Percentiles rank a stretch among this genome's conserved stretches.
Conservation (phyloP, 64 coral and sea anemone genomes). For the Exaiptasia diaphana region DNA sequence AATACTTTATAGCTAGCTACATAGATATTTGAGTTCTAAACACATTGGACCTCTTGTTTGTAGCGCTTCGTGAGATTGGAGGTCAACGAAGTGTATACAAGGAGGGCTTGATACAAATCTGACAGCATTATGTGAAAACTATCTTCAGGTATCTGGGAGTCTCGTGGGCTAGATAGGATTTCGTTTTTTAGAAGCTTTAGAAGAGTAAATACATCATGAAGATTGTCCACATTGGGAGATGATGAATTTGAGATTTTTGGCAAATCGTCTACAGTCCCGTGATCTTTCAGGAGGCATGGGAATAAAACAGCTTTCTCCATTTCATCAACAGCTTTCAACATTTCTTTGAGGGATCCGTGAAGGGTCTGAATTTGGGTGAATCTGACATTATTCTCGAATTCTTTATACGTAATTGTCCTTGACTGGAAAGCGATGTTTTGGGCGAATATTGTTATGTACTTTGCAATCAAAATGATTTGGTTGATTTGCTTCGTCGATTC, state of each 20-base stretch:
- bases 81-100: background rate
- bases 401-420: background rate
- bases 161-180: background rate
- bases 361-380: background rate
- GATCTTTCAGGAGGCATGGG: slow-evolving; percentile 17
- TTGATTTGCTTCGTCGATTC: background rate
- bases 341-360: background rate
- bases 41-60: background rate
- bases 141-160: background rate
- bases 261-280: background rate
- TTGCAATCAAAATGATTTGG: background rate
- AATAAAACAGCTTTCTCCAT: slow-evolving; percentile 24
- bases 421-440: slow-evolving; percentile 7
- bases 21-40: too few species aligned
- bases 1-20: too few species aligned
- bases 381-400: background rate
- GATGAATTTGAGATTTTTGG: background rate
- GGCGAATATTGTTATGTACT: background rate
- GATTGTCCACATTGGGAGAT: background rate
- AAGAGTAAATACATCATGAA: background rate
- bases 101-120: background rate
- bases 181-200: slow-evolving; percentile 13
- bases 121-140: background rate
- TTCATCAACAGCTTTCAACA: background rate
- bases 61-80: background rate